These are phyloP conservation scores for Tribolium castaneum DNA, from an alignment of 1,140 invertebrate genomes.

Conservation along the genomic window DNA sequence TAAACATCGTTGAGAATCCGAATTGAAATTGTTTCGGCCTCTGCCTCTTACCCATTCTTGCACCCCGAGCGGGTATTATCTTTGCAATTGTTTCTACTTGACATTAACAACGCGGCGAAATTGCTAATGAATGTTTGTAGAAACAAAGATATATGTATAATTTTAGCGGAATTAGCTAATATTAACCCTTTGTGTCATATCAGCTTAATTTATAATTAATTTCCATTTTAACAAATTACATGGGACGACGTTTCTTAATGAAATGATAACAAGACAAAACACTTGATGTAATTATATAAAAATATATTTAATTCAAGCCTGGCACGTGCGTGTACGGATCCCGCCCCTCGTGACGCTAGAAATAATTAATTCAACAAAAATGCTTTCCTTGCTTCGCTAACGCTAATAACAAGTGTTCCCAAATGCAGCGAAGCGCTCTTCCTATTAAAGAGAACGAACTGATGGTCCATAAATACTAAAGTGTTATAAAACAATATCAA, in stretches of 20 bases:
- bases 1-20: constrained; percentile 56
- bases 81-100: constrained; percentile 51
- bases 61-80: constrained; percentile 44
- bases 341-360: not conserved
- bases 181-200: constrained; percentile 46
- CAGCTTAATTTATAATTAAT: constrained; percentile 51
- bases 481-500: constrained; percentile 11
- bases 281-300: constrained; percentile 32
- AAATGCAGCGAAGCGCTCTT: not conserved
- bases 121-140: constrained; percentile 53
- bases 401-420: not conserved
- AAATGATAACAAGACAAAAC: constrained; percentile 40
- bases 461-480: constrained; percentile 26
- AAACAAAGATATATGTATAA: constrained; percentile 52
- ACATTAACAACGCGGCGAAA: constrained; percentile 51
- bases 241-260: constrained; percentile 39
- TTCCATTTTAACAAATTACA: constrained; percentile 44
- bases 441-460: constrained; percentile 5
- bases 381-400: not conserved
- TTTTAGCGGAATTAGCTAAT: constrained; percentile 49
- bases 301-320: not conserved
- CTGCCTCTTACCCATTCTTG: constrained; percentile 38
- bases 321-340: not conserved
- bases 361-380: constrained; percentile 13
- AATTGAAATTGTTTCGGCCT: constrained; percentile 55